phyloP scores from a whole-genome alignment of 92 coral and sea anemone genomes.

The Palythoa caribaeorum region DNA sequence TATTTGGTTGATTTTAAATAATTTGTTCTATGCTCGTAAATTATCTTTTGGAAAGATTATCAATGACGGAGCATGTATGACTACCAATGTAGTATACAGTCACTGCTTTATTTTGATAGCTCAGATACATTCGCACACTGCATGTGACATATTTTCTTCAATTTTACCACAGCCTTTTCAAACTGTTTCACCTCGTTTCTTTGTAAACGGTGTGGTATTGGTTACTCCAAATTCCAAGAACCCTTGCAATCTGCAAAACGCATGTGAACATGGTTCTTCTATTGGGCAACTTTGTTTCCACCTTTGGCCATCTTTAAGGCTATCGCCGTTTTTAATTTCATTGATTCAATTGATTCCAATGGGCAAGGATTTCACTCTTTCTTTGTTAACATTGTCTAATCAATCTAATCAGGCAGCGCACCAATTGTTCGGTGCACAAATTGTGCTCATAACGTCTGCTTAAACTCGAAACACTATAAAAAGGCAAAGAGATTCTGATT shows the following conservation, averaged over 20 bases:
- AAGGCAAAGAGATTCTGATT: not conserved
- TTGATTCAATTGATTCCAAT: not conserved
- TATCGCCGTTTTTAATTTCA: not conserved
- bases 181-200: not conserved
- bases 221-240: not conserved
- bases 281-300: not conserved
- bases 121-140: not conserved
- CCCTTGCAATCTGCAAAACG: not conserved
- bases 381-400: not conserved
- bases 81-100: too few relatives aligned
- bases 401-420: too few relatives aligned
- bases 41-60: too few relatives aligned
- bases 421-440: not conserved
- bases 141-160: not conserved
- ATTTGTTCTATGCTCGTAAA: too few relatives aligned
- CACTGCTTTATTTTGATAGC: not conserved
- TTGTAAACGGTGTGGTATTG: not conserved
- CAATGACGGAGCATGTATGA: too few relatives aligned
- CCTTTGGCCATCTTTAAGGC: not conserved
- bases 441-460: not conserved
- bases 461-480: too few relatives aligned
- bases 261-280: too few relatives aligned
- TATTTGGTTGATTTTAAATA: too few relatives aligned
- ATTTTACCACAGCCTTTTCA: not conserved
- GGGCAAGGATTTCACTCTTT: not conserved